A percentile compares a stretch with the other conserved stretches of the same genome.
Conservation (phyloP, 2,888 invertebrate genomes). For the Noctua comes region DNA sequence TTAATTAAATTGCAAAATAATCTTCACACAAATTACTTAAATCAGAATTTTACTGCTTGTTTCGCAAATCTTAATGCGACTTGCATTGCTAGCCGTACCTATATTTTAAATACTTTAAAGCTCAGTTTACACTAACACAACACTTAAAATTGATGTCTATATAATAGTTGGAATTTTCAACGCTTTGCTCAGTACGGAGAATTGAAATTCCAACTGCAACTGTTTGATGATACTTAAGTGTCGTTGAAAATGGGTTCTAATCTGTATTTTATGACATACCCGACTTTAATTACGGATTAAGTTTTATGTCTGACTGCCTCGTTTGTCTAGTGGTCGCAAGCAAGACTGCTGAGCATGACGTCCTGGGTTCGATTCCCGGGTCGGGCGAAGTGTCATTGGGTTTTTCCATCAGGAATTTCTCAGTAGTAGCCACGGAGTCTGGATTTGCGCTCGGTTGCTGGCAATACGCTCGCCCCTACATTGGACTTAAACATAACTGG, state of each 20-base stretch:
- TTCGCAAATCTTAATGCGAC: conserved; percentile 28
- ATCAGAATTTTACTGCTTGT: conserved; percentile 27
- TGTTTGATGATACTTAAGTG: background rate
- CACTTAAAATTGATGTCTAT: background rate
- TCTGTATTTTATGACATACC: conserved; percentile 21
- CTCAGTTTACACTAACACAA: background rate
- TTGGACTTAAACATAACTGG: too few species aligned
- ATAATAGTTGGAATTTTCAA: background rate
- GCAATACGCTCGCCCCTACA: too few species aligned
- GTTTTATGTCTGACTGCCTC: too few species aligned
- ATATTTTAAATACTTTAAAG: conserved; percentile 11
- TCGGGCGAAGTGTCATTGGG: too few species aligned
- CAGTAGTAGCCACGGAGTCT: too few species aligned
- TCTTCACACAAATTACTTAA: conserved; percentile 21
- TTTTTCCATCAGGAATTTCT: too few species aligned
- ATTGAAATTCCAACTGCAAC: background rate
- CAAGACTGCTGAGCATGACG: too few species aligned
- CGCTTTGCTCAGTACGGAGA: background rate
- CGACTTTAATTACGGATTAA: conserved; percentile 7
- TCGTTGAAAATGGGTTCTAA: background rate
- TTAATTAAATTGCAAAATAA: conserved; percentile 42
- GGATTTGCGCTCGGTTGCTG: too few species aligned
- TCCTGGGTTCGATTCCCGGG: too few species aligned
- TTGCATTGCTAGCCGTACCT: conserved; percentile 14
- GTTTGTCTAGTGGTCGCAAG: too few species aligned